phyloP scores from a whole-genome alignment of 2,113 vertebrate genomes.

The Petromus typicus region DNA sequence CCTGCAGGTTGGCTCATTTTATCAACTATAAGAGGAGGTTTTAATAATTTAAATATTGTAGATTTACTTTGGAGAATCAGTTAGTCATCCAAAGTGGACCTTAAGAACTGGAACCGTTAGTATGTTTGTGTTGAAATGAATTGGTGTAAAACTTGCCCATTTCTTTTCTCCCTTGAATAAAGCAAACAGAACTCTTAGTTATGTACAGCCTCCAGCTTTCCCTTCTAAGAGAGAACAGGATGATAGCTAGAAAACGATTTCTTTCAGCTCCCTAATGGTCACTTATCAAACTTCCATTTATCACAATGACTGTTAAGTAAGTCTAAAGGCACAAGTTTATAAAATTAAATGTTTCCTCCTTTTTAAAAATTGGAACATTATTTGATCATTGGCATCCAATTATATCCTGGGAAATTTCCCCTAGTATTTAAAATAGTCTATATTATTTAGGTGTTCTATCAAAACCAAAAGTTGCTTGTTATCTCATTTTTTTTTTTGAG shows the following conservation, averaged over 20 bases:
- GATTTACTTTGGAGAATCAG: background rate
- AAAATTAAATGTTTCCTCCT: conserved; percentile 7
- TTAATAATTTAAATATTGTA: background rate
- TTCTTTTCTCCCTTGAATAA: background rate
- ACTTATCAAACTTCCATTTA: background rate
- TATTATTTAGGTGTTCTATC: conserved; percentile 16
- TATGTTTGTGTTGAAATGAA: background rate
- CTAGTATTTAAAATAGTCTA: conserved; percentile 22
- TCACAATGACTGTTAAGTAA: background rate
- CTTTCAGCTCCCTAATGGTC: background rate
- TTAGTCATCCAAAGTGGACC: background rate
- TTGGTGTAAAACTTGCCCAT: background rate
- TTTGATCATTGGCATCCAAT: conserved; percentile 18
- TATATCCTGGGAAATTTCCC: background rate
- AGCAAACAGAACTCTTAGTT: background rate
- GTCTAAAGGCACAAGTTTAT: background rate
- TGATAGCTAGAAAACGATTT: background rate
- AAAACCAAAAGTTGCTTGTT: conserved; percentile 33
- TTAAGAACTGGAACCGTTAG: background rate
- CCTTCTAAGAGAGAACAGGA: background rate
- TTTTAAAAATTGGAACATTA: background rate
- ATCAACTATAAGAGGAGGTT: background rate
- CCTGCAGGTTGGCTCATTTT: background rate
- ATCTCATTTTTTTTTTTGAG: no score
- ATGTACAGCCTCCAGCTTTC: background rate